Base-by-base conservation (phyloP, 2,888 invertebrate species). In the Rhabditoides inermis region DNA sequence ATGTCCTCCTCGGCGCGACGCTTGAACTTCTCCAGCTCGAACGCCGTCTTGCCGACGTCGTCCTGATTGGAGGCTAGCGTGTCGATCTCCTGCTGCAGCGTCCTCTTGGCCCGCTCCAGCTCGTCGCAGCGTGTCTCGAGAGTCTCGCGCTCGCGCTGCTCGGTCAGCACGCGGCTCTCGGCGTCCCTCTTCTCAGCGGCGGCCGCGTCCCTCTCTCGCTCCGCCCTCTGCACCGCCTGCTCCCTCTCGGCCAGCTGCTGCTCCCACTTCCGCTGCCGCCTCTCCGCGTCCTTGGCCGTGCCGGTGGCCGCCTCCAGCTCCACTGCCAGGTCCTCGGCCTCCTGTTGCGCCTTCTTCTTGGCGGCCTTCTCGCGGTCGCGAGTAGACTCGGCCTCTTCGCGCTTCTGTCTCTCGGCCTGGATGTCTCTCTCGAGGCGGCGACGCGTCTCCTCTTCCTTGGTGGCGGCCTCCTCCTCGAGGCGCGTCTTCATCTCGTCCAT, bases 191-290 rank as follows among this genome's bases (percentile, higher is more conserved):
- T 69, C 58, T 66, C 87, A 77, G 85, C 86, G 61, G n/a, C n/a
- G n/a, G n/a, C n/a, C n/a, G n/a, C n/a, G n/a, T n/a, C n/a, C n/a
- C n/a, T n/a, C n/a, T n/a, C n/a, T n/a, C n/a, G n/a, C n/a, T n/a
- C n/a, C n/a, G n/a, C n/a, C n/a, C n/a, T n/a, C n/a, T n/a, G n/a
- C n/a, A n/a, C n/a, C n/a, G n/a, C n/a, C n/a, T n/a, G n/a, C n/a
- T n/a, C n/a, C n/a, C n/a, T n/a, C n/a, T n/a, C n/a, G n/a, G n/a
- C n/a, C n/a, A n/a, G n/a, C n/a, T n/a, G n/a, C n/a, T n/a, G n/a
- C n/a, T n/a, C n/a, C n/a, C n/a, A 95, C 81, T 90, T 95, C 82
- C 92, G 87, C 78, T 94, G 94, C 76, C 90, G 92, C 84, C 95
- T 94, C 79, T 98, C 95, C 56, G 94, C 80, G 73, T 91, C 90